Base-by-base conservation (phyloP, 1,140 invertebrate species). In the Nylanderia fulva region DNA sequence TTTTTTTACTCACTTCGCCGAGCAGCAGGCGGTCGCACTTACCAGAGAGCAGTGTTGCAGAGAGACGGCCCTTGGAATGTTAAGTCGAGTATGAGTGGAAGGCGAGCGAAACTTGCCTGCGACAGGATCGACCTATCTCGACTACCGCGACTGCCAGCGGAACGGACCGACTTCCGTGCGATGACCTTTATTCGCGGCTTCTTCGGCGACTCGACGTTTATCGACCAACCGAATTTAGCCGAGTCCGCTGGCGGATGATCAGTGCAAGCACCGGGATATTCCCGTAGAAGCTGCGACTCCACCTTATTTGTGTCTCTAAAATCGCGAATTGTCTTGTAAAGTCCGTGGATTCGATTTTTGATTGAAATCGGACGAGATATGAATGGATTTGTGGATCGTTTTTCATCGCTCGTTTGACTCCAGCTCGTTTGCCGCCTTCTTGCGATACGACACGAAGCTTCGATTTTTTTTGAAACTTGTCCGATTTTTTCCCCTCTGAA, bases 41-140 rank as follows among this genome's bases (percentile, higher is more conserved):
- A 96, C 96, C 96, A 96, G 96, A 96, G 95, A 96, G 95, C 95
- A 96, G 95, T 93, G 92, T 93, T 91, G 91, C 91, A 91, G 91
- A 92, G 95, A 80, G 86, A 90, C 86, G 86, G 95, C 95, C 95
- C 95, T 96, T 96, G 96, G 95, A 96, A 96, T 96, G 95, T 96
- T 95, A 94, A 95, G 95, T 95, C 95, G 94, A 93, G 52, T 71
- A 58, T 95, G 95, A 96, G 94, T 95, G 95, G 58, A 69, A 52
- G 48, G 63, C 82, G 85, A 88, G 80, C 86, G 80, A 85, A 90
- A 48, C 3, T n/a, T 29, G 83, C n/a, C 39, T 52, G 18, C 33
- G 18, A 58, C 29, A 21, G 48, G 36, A 58, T 39, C 63, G 74
- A 58, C 79, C 85, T 88, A 89, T 85, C 77, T 36, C 18, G 18